Conservation (phyloP, 2,888 invertebrate genomes). For the Drosophila antonietae region DNA sequence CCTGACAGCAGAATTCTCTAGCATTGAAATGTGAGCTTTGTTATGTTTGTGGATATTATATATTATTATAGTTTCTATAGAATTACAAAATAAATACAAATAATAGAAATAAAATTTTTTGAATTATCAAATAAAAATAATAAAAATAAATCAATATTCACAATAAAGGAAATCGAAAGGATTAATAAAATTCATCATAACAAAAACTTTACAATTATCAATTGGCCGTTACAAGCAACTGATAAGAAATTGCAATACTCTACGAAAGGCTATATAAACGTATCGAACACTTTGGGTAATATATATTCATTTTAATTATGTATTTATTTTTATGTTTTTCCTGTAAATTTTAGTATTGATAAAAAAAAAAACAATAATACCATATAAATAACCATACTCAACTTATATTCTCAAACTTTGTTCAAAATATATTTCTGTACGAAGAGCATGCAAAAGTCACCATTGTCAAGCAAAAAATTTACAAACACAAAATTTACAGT, state of each 20-base stretch:
- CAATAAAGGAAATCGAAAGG: neutral
- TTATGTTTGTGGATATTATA: neutral
- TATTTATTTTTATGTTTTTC: neutral
- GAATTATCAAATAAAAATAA: too few species aligned
- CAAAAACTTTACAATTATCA: neutral
- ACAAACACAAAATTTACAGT: constrained; percentile 26
- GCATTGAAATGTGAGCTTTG: neutral
- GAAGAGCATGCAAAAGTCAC: constrained; percentile 19
- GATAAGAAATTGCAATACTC: neutral
- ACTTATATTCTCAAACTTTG: neutral
- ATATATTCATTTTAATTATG: neutral
- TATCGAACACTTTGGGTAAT: neutral
- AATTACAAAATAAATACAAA: too few species aligned
- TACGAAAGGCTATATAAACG: neutral
- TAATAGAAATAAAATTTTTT: too few species aligned
- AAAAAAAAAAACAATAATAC: neutral
- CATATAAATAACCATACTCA: neutral
- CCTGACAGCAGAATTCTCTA: neutral
- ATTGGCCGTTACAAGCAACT: constrained; percentile 5
- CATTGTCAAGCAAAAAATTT: neutral
- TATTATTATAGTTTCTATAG: too few species aligned
- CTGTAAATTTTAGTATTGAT: neutral
- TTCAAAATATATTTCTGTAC: fast-evolving
- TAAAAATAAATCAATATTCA: too few species aligned
- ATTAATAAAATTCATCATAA: too few species aligned